phyloP scores from a whole-genome alignment of 2,888 invertebrate genomes.

The Temnothorax rugatulus region DNA sequence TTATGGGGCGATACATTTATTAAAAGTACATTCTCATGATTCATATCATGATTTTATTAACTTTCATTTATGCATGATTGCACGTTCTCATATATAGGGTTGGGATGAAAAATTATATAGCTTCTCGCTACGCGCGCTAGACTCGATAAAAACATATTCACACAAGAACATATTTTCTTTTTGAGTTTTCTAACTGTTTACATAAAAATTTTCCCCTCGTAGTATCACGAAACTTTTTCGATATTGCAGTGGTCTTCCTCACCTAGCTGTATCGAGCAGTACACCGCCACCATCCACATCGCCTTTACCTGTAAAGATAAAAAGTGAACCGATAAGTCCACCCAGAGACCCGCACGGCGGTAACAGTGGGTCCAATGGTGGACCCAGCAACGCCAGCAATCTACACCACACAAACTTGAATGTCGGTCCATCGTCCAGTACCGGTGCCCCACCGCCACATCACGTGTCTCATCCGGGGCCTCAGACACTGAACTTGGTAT shows the following conservation, averaged over 20 bases:
- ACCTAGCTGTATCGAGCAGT: slow-evolving; percentile 92
- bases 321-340: slow-evolving; percentile 98
- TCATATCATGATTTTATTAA: slow-evolving; percentile 32
- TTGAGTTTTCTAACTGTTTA: not conserved
- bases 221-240: slow-evolving; percentile 12
- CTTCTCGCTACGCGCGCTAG: slow-evolving; percentile 15
- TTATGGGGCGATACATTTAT: slow-evolving; percentile 8
- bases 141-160: slow-evolving; percentile 8
- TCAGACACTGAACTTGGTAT: slow-evolving; percentile 83
- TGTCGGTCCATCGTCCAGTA: slow-evolving; percentile 83
- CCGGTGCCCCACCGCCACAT: slow-evolving; percentile 79
- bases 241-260: slow-evolving; percentile 90
- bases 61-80: slow-evolving; percentile 18
- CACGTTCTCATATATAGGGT: not conserved
- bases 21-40: slow-evolving; percentile 25
- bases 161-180: not conserved
- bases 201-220: not conserved
- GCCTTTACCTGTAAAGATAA: slow-evolving; percentile 95
- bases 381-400: slow-evolving; percentile 86
- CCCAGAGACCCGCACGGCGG: slow-evolving; percentile 92
- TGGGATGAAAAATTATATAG: slow-evolving; percentile 9
- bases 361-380: slow-evolving; percentile 82
- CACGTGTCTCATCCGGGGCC: slow-evolving; percentile 80
- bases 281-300: slow-evolving; percentile 93
- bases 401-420: slow-evolving; percentile 85